Evolutionary conservation across 2,888 invertebrate genomes (phyloP), one percentile per base, ranked within the genome.

Genomic region (Rhagonycha fulva): DNA sequence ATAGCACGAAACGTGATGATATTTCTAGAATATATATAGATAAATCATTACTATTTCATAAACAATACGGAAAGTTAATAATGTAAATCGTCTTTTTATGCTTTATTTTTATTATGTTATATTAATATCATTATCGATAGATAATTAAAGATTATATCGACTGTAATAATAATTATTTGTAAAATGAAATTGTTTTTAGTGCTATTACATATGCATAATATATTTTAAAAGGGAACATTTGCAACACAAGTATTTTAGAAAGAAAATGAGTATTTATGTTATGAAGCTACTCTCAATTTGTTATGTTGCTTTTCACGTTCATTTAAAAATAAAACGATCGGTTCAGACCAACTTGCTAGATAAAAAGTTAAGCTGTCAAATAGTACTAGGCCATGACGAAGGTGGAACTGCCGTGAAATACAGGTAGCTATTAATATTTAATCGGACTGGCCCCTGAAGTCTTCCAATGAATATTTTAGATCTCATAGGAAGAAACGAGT

Each of bases 381-480:
- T 76, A 75, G 62, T 61, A 76, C 68, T 70, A 76, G 74, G 76
- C 78, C 80, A 79, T 81, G 82, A 80, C 79, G 81, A 79, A 82
- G 80, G 81, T 80, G 77, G 80, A 83, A 82, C 78, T 82, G 82
- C 81, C 83, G 82, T 83, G 83, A 83, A 84, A 83, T 82, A 82
- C 82, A 82, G 82, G 80, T 79, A 78, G 80, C 75, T 82, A 81
- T 84, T 81, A 81, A 84, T 84, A 84, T 84, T 84, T 84, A 83
- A 84, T 84, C 76, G 78, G 73, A 78, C 79, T 78, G 79, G 81
- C 81, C 84, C 83, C 83, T 82, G 82, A 82, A 84, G 83, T 83
- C 83, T 80, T 80, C 80, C 81, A 80, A 82, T 84, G 83, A 84
- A 84, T 84, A 84, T 84, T 84, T 84, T 81, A 84, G 80, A 60